Percentiles rank a stretch among this genome's conserved stretches.
Evolutionary conservation across 2,888 invertebrate genomes (phyloP).

Genomic region (Ochropleura plecta): DNA sequence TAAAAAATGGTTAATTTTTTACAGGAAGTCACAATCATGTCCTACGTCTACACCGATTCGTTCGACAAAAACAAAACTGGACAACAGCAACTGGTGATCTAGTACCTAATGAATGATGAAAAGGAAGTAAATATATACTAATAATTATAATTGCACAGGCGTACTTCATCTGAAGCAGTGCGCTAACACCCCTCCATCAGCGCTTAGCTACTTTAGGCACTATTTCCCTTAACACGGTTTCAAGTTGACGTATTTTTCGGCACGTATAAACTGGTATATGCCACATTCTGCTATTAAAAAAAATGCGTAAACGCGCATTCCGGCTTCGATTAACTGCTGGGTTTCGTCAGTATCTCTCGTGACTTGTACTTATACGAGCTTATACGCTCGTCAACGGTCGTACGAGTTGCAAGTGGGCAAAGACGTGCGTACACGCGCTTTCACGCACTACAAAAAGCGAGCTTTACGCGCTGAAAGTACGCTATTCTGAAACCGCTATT

Average conservation of each 20-base stretch:
- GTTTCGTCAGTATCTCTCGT: too few species aligned
- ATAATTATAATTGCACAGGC: neutral
- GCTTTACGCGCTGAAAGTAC: neutral
- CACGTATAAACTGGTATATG: neutral
- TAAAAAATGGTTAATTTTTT: slow-evolving; percentile 29
- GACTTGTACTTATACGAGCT: neutral
- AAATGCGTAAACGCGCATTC: neutral
- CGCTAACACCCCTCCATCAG: neutral
- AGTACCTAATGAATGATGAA: neutral
- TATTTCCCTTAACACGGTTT: neutral
- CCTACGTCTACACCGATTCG: slow-evolving; percentile 81
- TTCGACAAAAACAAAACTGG: slow-evolving; percentile 67
- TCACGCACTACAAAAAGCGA: neutral
- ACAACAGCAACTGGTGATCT: neutral
- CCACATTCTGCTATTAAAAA: neutral
- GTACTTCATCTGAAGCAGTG: neutral
- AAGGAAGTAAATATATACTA: slow-evolving; percentile 4
- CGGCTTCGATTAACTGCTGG: neutral
- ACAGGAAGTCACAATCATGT: slow-evolving; percentile 82
- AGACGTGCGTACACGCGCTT: neutral
- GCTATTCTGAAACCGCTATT: neutral
- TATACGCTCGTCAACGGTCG: neutral
- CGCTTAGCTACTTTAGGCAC: neutral
- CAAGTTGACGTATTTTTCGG: neutral
- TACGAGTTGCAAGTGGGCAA: neutral